Base-by-base conservation (phyloP, 1,140 invertebrate species). In the Pseudomyrmex dendroicus region DNA sequence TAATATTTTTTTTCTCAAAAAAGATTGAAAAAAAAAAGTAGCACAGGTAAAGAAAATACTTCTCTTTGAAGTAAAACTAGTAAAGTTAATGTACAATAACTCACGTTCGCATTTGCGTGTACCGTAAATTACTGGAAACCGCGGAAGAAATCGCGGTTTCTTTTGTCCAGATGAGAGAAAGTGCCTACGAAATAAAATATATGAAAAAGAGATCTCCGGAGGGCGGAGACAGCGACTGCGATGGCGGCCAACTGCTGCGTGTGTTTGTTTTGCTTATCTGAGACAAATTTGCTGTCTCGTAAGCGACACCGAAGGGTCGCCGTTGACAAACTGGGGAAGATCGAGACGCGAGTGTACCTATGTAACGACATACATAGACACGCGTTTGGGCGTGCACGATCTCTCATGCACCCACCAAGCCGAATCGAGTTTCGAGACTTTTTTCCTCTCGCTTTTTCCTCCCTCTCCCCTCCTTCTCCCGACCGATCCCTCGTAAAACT, bases 251-350 rank as follows among this genome's bases (percentile, higher is more conserved):
- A 77, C 59, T 86, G 84, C 86, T 83, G 89, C 74, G 87, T 90
- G 91, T 91, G 91, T 91, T 93, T 93, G 92, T 94, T 93, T 93
- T 93, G 91, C 92, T 94, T 93, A 93, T 93, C 92, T 91, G 88
- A 90, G 92, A 94, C 92, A 93, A 94, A 94, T 94, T 93, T 92
- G 93, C 92, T 91, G 92, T 94, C 92, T 93, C 92, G 93, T 93
- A 93, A 93, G 86, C 91, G 91, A 93, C 90, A 93, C 92, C 92
- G 84, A 82, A 93, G 92, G 93, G 93, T 92, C 91, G 89, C 72
- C 89, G 91, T 59, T 92, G 91, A 93, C 91, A 91, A 92, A 91
- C 90, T 88, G 84, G 87, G 89, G 20, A 83, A 87, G 83, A 83
- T 84, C 77, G 57, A 50, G 72, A 80, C 63, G 82, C 57, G 68